Conservation (phyloP, 2,113 vertebrate genomes). For the Rhinichthys klamathensis region DNA sequence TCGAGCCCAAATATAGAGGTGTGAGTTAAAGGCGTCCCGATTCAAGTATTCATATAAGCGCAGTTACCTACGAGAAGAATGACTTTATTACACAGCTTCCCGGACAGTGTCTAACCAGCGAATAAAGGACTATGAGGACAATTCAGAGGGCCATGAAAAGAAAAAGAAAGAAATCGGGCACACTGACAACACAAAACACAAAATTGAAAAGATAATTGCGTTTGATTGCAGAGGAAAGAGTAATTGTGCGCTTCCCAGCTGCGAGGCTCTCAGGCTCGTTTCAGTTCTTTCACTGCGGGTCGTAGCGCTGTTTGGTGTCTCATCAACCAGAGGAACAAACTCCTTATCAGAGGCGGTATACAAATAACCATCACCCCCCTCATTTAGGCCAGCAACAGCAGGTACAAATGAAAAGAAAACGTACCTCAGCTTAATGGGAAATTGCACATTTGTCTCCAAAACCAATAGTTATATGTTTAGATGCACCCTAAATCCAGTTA, state of each 20-base stretch:
- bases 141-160: not conserved
- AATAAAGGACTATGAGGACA: not conserved
- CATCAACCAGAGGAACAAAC: constrained; percentile 36
- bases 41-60: constrained; percentile 13
- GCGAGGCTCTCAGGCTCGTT: constrained; percentile 38
- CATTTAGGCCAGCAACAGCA: constrained; percentile 42
- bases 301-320: constrained; percentile 36
- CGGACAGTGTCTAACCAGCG: not conserved
- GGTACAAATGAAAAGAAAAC: constrained; percentile 27
- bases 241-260: constrained; percentile 53
- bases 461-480: not conserved
- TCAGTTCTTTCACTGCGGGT: constrained; percentile 32
- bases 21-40: constrained; percentile 21
- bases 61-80: not conserved
- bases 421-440: not conserved
- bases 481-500: not conserved
- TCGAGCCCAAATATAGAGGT: constrained; percentile 43
- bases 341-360: constrained; percentile 19
- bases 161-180: not conserved
- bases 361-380: constrained; percentile 37
- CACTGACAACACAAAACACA: constrained; percentile 24
- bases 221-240: constrained; percentile 50
- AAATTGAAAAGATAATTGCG: constrained; percentile 46
- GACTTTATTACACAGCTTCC: not conserved
- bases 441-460: constrained; percentile 12